Percentiles rank a stretch among this genome's conserved stretches.
These are phyloP conservation scores for Eleutherodactylus coqui DNA, from an alignment of 2,797 vertebrate species.

Conservation along the genomic window DNA sequence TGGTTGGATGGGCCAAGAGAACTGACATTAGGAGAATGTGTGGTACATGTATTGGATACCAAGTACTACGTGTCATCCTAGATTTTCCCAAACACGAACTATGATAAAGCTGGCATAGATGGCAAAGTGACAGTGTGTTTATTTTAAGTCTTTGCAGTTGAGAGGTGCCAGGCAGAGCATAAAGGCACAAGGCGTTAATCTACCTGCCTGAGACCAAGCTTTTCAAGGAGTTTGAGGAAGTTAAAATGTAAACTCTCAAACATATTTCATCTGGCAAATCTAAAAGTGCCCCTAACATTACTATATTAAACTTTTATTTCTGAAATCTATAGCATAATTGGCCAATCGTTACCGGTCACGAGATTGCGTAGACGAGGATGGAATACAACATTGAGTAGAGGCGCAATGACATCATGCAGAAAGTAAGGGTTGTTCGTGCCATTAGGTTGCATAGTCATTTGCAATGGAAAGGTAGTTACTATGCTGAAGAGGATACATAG, in stretches of 20 bases:
- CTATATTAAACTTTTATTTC: conserved; percentile 65
- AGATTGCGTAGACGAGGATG: conserved; percentile 63
- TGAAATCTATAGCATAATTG: conserved; percentile 62
- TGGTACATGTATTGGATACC: conserved; percentile 23
- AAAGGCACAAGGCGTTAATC: conserved; percentile 45
- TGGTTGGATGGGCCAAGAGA: conserved; percentile 12
- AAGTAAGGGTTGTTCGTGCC: conserved; percentile 66
- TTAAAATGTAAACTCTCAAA: conserved; percentile 56
- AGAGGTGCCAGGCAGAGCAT: conserved; percentile 51
- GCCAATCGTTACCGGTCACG: conserved; percentile 61
- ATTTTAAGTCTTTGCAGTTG: conserved; percentile 50
- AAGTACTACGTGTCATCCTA: conserved; percentile 13
- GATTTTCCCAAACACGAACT: conserved; percentile 15
- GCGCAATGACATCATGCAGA: conserved; percentile 66
- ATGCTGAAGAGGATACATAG: not conserved
- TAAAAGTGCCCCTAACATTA: conserved; percentile 13
- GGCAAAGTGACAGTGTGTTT: conserved; percentile 55
- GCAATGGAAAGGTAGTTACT: conserved; percentile 26
- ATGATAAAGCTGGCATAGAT: conserved; percentile 35
- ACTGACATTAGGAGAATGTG: conserved; percentile 12
- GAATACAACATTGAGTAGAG: conserved; percentile 57
- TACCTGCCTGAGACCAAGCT: conserved; percentile 40
- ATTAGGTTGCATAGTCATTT: conserved; percentile 40
- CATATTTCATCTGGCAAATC: conserved; percentile 49
- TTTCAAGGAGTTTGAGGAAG: conserved; percentile 44